These are phyloP conservation scores for Hemistola chrysoprasaria DNA, from an alignment of 2,888 invertebrate genomes.

Conservation along the genomic window DNA sequence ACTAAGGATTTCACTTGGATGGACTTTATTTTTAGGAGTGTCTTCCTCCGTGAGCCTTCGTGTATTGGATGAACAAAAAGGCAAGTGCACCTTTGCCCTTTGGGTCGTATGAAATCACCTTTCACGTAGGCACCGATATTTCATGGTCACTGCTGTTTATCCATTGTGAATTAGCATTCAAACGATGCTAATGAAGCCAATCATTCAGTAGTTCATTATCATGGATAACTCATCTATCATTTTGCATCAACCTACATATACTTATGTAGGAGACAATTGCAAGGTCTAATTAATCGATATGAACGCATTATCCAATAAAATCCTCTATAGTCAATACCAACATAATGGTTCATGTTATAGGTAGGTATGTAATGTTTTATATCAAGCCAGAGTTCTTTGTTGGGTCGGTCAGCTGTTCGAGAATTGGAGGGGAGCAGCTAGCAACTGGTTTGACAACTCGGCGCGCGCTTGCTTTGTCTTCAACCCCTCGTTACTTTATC, in stretches of 20 bases:
- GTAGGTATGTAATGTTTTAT: constrained; percentile 32
- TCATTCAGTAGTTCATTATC: neutral
- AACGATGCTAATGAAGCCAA: constrained; percentile 1
- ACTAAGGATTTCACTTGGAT: constrained; percentile 43
- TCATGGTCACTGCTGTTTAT: constrained; percentile 60
- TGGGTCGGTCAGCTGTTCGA: constrained; percentile 71
- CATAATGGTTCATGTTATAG: constrained; percentile 30
- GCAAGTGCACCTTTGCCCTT: constrained; percentile 74
- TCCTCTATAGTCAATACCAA: too few relatives aligned
- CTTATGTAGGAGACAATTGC: constrained; percentile 1
- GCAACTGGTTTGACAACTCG: constrained; percentile 51
- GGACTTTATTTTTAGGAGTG: constrained; percentile 59
- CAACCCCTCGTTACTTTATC: constrained; percentile 8
- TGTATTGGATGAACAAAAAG: constrained; percentile 79
- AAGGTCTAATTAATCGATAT: constrained; percentile 15
- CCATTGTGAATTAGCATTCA: constrained; percentile 25
- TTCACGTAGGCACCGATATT: constrained; percentile 38
- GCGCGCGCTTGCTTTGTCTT: constrained; percentile 41
- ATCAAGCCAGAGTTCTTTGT: constrained; percentile 62
- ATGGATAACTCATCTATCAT: constrained; percentile 3
- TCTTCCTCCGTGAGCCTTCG: constrained; percentile 63
- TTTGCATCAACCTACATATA: constrained; percentile 4
- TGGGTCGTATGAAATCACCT: constrained; percentile 50
- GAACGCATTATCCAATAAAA: too few relatives aligned
- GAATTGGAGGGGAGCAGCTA: constrained; percentile 35